Base-by-base conservation (phyloP, 2,113 vertebrate genomes). In the Hyperopisus bebe region DNA sequence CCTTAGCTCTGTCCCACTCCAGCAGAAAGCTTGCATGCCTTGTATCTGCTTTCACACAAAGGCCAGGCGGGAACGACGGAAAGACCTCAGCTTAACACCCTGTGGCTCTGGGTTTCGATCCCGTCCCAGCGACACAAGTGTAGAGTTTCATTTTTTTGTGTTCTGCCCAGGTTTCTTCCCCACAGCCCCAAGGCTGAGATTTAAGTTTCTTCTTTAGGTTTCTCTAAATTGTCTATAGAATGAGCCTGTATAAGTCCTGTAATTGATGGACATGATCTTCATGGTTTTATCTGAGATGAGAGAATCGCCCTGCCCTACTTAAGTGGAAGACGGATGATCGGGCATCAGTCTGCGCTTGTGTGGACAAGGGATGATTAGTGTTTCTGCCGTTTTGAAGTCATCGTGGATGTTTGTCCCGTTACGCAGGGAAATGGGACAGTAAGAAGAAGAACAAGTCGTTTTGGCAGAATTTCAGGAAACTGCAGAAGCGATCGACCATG, bases 381-480 rank as follows among this genome's bases (percentile, higher is more conserved):
- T 46, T n/a, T 17, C 21, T 17, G 47, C n/a, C 3, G 11, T 17
- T 83, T 44, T 62, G 6, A 50, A 77, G 58, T 10, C 31, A 5
- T n/a, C 9, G 24, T 13, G 24, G 27, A 42, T 13, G 27, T 46
- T 91, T 39, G 80, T 86, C 42, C 46, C 87, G 15, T 90, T 86
- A 5, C 48, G 2, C 31, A 98, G 98, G 97, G 91, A 98, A 97
- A 96, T 95, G 94, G 94, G 98, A 99, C 89, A 96, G 97, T 94
- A 98, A 97, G 95, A 98, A 97, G 95, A 99, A 98, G 94, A 97
- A 97, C 91, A 99, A 97, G 94, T 98, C 97, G 90, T 98, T 99
- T 92, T 99, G 98, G 98, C 97, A 98, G 92, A 97, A 96, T 94
- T 98, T 99, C 92, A 96, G 97, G 80, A 99, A 98, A 95, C 95